Evolutionary conservation across 1,140 invertebrate species (phyloP).

Genomic region (Liolophura sinensis): DNA sequence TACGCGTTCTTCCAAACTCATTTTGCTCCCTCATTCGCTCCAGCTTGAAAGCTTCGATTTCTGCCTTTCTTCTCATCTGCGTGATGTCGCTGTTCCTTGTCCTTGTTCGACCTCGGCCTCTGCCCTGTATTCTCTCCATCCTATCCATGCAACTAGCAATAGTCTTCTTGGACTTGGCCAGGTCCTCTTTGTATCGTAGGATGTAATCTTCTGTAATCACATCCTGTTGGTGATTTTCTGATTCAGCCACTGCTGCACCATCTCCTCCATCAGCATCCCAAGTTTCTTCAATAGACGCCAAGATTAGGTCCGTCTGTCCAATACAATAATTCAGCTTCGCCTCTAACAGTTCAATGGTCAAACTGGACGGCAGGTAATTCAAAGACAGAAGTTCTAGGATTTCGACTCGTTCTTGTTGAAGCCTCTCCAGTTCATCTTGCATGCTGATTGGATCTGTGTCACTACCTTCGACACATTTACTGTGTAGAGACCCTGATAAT

Average conservation of each 20-base stretch:
- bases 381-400: constrained; percentile 48
- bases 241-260: not conserved
- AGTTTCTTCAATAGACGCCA: constrained; percentile 42
- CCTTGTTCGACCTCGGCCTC: constrained; percentile 26
- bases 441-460: constrained; percentile 16
- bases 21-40: constrained; percentile 38
- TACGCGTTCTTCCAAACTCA: constrained; percentile 18
- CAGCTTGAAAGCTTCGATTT: constrained; percentile 46
- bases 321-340: constrained; percentile 53
- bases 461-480: constrained; percentile 2
- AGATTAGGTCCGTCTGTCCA: constrained; percentile 50
- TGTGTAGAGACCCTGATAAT: not conserved
- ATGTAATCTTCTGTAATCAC: constrained; percentile 31
- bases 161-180: constrained; percentile 34
- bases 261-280: constrained; percentile 28
- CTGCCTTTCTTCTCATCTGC: constrained; percentile 27
- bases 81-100: constrained; percentile 27
- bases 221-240: not conserved
- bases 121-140: constrained; percentile 23
- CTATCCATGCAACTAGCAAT: constrained; percentile 32
- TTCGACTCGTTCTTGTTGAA: constrained; percentile 43
- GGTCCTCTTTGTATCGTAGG: constrained; percentile 26
- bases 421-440: constrained; percentile 39
- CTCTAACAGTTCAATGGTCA: constrained; percentile 50
- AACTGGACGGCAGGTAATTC: constrained; percentile 47